Percentiles rank a stretch among this genome's conserved stretches.
Conservation (phyloP, 2,113 vertebrate species). For the Leuciscus idus region DNA sequence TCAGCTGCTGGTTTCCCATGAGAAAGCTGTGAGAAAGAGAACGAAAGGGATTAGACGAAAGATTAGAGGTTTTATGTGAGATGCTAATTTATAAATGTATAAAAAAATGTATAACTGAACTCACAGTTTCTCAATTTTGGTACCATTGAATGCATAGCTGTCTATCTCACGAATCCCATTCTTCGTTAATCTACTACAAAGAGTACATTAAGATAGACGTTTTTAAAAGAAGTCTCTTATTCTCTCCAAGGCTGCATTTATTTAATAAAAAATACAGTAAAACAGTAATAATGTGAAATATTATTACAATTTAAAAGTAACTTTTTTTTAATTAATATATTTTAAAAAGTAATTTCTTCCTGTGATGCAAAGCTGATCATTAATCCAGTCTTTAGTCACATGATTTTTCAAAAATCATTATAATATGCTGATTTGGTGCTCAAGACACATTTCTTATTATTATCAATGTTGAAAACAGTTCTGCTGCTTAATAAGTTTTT, state of each 20-base stretch:
- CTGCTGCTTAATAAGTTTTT: neutral
- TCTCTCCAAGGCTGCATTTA: neutral
- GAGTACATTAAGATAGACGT: conserved; percentile 8
- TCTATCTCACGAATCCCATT: conserved; percentile 91
- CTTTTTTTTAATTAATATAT: neutral
- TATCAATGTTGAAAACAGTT: neutral
- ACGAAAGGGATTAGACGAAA: conserved; percentile 10
- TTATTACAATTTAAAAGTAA: too few relatives aligned
- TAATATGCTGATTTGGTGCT: neutral
- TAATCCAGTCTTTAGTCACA: neutral
- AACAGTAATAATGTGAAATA: too few relatives aligned
- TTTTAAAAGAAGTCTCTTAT: too few relatives aligned
- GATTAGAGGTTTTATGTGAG: conserved; percentile 25
- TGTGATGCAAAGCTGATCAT: neutral
- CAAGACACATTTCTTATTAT: neutral
- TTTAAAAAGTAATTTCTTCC: neutral
- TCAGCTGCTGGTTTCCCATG: conserved; percentile 86
- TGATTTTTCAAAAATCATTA: neutral
- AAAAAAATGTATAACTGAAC: conserved; percentile 47
- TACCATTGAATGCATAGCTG: conserved; percentile 91
- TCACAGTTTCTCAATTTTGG: conserved; percentile 89
- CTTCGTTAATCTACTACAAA: conserved; percentile 88
- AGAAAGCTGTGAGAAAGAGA: conserved; percentile 77
- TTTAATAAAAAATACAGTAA: neutral
- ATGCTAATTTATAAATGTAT: conserved; percentile 22